Base-by-base conservation (phyloP, 2,888 invertebrate genomes). In the Cephus nigrinus region DNA sequence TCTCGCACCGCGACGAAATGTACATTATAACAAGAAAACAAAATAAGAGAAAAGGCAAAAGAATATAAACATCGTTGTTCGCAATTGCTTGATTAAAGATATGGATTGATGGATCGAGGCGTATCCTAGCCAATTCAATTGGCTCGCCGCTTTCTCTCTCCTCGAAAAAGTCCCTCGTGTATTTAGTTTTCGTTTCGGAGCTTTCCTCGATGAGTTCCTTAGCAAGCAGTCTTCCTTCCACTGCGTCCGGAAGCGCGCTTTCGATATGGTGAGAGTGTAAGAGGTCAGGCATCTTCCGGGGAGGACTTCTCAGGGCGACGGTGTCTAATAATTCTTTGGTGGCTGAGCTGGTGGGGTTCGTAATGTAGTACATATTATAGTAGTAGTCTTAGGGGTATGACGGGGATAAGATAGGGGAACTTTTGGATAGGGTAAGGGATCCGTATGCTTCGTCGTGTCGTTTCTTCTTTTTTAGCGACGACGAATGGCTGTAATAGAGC, bases 71-170 rank as follows among this genome's bases (percentile, higher is more conserved):
- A 90, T 91, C 91, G 90, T 91, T 91, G 90, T 90, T 88, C 85
- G 86, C 80, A 87, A 90, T 90, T 91, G 90, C 88, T 90, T 90
- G 90, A 86, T 86, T 89, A 86, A 90, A 85, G 91, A 91, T 91
- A 91, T 91, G 91, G 88, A 90, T 91, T 87, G 88, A 88, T 87
- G 83, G 80, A 84, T 86, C 82, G 85, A 80, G 80, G 75, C 83
- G 80, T 15, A 75, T 68, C 75, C 80, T 81, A 75, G 80, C 36
- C 79, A 76, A 72, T 77, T 79, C 74, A 35, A 79, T 81, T 83
- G 79, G 80, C 55, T n/a, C 40, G 35, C 31, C 35, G 76, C 73
- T 69, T 32, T 68, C 73, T 33, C 32, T 35, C 68, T 35, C 73
- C 75, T 76, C 73, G 72, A 76, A 73, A 31, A 74, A 76, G 36